A percentile compares a stretch with the other conserved stretches of the same genome.
These are phyloP conservation scores for Nerophis lumbriciformis DNA, from an alignment of 2,113 vertebrate species.

Conservation along the genomic window DNA sequence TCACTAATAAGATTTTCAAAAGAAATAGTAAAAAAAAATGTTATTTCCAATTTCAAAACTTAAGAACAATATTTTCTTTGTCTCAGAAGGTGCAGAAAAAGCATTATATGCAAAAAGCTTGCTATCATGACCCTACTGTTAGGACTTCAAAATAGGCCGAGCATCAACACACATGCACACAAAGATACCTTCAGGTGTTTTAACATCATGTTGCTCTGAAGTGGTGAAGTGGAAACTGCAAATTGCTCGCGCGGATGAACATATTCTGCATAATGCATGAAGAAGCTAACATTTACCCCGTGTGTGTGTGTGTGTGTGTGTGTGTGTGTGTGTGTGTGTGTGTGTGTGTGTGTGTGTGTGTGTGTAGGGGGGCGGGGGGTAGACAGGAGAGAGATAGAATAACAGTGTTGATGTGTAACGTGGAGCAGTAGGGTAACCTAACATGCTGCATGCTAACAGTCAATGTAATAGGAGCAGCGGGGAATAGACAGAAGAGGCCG, in stretches of 20 bases:
- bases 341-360: constrained; percentile 1
- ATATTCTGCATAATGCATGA: constrained; percentile 50
- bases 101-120: constrained; percentile 22
- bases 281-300: constrained; percentile 37
- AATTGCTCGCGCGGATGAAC: constrained; percentile 50
- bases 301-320: constrained; percentile 11
- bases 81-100: background rate
- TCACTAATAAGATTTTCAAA: no score
- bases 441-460: constrained; percentile 23
- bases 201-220: constrained; percentile 31
- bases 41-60: no score
- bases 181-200: constrained; percentile 15
- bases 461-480: constrained; percentile 19
- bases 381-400: constrained; percentile 16
- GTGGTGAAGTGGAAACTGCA: constrained; percentile 46
- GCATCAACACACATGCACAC: background rate
- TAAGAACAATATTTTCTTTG: no score
- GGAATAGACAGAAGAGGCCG: constrained; percentile 23
- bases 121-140: background rate
- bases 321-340: background rate
- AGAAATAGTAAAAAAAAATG: no score
- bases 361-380: constrained; percentile 13
- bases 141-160: constrained; percentile 29
- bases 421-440: constrained; percentile 24
- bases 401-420: constrained; percentile 37